Conservation (phyloP, 2,113 vertebrate species). For the Bufo gargarizans region DNA sequence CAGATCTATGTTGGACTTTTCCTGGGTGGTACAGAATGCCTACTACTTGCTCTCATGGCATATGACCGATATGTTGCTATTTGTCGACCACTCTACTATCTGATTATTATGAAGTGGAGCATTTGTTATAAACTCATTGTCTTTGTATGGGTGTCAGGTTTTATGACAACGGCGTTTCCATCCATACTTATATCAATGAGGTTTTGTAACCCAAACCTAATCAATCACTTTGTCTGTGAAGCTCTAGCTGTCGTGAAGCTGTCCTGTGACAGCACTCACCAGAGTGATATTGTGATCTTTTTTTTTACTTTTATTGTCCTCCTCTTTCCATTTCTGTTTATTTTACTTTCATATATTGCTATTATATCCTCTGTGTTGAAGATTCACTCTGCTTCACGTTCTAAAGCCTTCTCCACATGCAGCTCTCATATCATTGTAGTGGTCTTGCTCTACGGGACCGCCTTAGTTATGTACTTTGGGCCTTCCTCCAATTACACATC, state of each 20-base stretch:
- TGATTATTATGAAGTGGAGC: neutral
- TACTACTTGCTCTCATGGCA: slow-evolving; percentile 1
- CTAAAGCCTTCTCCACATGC: neutral
- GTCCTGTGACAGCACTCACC: neutral
- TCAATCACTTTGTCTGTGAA: slow-evolving; percentile 17
- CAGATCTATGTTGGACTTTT: neutral
- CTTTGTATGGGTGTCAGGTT: slow-evolving; percentile 3
- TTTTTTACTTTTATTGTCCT: neutral
- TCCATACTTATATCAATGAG: neutral
- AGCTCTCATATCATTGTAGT: neutral
- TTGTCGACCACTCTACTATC: neutral
- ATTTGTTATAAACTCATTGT: neutral
- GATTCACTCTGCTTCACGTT: neutral
- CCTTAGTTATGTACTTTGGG: neutral
- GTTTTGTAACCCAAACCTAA: neutral
- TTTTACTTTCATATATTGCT: slow-evolving; percentile 13
- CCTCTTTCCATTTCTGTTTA: neutral
- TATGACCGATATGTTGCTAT: neutral
- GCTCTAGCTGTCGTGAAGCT: neutral
- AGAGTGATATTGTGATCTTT: neutral
- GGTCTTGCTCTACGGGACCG: neutral
- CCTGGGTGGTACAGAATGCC: neutral
- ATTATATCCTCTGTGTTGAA: neutral
- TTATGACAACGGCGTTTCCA: neutral
- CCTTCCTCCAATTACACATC: neutral